These are phyloP conservation scores for Stratiolaelaps scimitus DNA, from an alignment of 1,140 invertebrate genomes.

Conservation along the genomic window DNA sequence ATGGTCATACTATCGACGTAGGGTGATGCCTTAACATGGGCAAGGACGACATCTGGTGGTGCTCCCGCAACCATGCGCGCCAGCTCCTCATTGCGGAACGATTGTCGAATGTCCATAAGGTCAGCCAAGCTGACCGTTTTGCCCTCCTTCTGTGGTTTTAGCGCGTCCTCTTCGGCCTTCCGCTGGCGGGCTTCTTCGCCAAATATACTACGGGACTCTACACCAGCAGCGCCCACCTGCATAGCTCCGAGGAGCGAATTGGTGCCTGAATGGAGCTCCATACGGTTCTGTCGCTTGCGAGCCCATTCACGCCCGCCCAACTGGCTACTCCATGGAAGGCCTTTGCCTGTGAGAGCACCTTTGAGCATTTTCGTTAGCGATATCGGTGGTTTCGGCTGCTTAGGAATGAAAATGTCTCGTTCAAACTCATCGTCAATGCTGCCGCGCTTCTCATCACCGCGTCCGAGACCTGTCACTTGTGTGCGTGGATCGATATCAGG, in stretches of 20 bases:
- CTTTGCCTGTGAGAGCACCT: neutral
- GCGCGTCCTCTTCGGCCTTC: neutral
- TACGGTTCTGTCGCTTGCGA: neutral
- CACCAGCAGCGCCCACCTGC: neutral
- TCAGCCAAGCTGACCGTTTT: conserved; percentile 10
- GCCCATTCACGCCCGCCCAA: conserved; percentile 16
- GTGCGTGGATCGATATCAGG: conserved; percentile 19
- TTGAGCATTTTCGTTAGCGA: conserved; percentile 21
- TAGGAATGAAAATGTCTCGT: conserved; percentile 18
- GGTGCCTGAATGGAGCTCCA: neutral
- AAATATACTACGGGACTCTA: conserved; percentile 1
- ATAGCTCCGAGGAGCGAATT: neutral
- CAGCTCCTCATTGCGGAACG: conserved; percentile 19
- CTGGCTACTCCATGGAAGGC: conserved; percentile 10
- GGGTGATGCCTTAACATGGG: conserved; percentile 10
- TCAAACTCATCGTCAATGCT: conserved; percentile 15
- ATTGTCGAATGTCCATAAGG: conserved; percentile 22
- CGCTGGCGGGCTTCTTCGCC: conserved; percentile 1
- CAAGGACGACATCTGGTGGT: conserved; percentile 5
- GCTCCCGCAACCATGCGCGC: conserved; percentile 21
- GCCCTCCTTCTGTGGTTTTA: neutral
- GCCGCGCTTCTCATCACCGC: conserved; percentile 12
- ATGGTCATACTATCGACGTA: conserved; percentile 26
- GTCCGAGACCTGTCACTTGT: conserved; percentile 4
- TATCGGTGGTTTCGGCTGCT: conserved; percentile 3